Conservation (phyloP, 2,888 invertebrate species). For the Netelia fuscicornis region DNA sequence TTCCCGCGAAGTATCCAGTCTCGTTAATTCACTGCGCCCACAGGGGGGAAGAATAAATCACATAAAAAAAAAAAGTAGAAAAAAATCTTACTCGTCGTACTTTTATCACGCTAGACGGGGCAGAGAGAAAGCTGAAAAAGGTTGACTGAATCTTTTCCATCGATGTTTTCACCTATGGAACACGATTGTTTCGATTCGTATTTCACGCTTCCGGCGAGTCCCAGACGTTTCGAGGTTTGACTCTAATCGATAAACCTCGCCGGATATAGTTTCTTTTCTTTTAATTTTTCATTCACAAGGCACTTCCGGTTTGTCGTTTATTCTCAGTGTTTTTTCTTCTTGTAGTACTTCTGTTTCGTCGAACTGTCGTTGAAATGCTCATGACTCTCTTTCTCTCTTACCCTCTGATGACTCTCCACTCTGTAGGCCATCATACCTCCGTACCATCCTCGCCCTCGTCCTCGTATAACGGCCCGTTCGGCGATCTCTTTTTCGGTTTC, state of each 20-base stretch:
- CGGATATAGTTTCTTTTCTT: neutral
- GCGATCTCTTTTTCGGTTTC: conserved; percentile 90
- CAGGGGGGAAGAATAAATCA: neutral
- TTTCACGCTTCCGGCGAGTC: neutral
- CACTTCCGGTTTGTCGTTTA: conserved; percentile 80
- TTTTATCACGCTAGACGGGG: too few relatives aligned
- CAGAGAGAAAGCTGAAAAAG: too few relatives aligned
- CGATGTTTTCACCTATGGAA: too few relatives aligned
- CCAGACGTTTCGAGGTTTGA: neutral
- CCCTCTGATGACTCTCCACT: conserved; percentile 82
- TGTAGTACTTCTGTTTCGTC: neutral
- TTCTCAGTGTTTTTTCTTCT: neutral
- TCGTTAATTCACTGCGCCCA: neutral
- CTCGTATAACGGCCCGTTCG: conserved; percentile 92
- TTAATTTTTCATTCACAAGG: conserved; percentile 72
- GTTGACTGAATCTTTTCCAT: too few relatives aligned
- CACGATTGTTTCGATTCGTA: too few relatives aligned
- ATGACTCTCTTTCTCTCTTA: neutral
- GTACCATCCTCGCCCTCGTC: conserved; percentile 96
- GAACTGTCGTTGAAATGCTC: neutral
- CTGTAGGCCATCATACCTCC: conserved; percentile 89
- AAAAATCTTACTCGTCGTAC: neutral
- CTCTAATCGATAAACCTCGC: neutral
- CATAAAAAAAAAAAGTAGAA: neutral
- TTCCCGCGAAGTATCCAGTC: neutral